Conservation (phyloP, 2,113 vertebrate genomes). For the Varanus salvator region DNA sequence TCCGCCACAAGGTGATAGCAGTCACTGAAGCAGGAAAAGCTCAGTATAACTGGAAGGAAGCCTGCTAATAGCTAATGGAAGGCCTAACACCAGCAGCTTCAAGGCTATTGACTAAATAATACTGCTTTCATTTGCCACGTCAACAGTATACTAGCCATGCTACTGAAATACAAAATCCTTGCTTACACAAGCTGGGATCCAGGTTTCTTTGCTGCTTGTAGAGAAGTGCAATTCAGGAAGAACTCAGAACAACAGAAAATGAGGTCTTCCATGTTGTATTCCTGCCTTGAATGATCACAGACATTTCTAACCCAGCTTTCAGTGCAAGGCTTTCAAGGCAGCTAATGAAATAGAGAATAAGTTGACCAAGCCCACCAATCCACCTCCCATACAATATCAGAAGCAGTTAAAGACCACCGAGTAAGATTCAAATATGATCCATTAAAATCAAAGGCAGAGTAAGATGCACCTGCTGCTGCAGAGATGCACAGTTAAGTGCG, state of each 20-base stretch:
- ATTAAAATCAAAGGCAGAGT: neutral
- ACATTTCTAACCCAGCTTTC: neutral
- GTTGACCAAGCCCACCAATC: neutral
- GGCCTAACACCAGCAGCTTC: neutral
- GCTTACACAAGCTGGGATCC: neutral
- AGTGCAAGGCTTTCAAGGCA: neutral
- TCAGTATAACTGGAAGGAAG: neutral
- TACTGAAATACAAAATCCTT: neutral
- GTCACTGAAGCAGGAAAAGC: neutral
- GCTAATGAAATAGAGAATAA: neutral
- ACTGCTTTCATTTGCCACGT: neutral
- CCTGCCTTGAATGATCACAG: neutral
- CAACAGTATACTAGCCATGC: neutral
- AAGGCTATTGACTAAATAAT: neutral
- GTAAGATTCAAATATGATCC: neutral
- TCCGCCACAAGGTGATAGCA: neutral
- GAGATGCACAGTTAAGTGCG: no score
- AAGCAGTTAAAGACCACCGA: neutral
- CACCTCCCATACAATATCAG: neutral
- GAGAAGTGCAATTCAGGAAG: neutral
- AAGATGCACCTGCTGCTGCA: neutral
- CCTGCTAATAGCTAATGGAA: neutral
- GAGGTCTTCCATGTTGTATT: neutral
- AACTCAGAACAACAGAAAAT: neutral
- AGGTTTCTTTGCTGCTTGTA: neutral